Evolutionary conservation across 2,113 vertebrate species (phyloP).

Genomic region (Notarius quadriscutis): DNA sequence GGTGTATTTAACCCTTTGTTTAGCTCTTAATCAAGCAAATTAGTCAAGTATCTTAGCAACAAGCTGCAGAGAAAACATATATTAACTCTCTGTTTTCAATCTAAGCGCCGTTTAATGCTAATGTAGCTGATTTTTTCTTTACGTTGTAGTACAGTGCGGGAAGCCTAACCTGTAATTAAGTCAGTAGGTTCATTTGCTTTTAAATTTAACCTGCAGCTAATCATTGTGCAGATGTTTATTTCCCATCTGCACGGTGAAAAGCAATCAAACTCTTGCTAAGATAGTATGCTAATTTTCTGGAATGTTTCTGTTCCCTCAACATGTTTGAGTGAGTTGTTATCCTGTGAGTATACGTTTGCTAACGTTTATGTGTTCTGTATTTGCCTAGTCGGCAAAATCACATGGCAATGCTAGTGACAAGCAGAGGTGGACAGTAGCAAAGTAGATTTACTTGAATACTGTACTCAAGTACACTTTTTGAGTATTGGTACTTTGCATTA

Average conservation of each 20-base stretch:
- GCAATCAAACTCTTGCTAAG: background rate
- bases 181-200: background rate
- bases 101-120: background rate
- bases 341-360: too few relatives aligned
- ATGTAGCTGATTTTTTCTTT: background rate
- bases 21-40: background rate
- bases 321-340: background rate
- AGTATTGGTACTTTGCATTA: too few relatives aligned
- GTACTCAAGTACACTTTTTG: too few relatives aligned
- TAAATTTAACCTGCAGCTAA: background rate
- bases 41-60: conserved; percentile 1
- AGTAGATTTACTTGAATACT: too few relatives aligned
- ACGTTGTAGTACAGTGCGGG: too few relatives aligned
- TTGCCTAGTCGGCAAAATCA: too few relatives aligned
- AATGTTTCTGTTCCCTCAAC: background rate
- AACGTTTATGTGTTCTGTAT: too few relatives aligned
- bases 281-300: background rate
- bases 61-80: background rate
- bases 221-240: background rate
- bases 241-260: background rate
- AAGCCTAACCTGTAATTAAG: background rate
- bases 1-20: background rate
- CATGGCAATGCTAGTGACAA: too few relatives aligned
- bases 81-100: background rate
- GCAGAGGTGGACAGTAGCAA: too few relatives aligned